Conservation (phyloP, 2,797 vertebrate genomes). For the Hoplostethus atlanticus region DNA sequence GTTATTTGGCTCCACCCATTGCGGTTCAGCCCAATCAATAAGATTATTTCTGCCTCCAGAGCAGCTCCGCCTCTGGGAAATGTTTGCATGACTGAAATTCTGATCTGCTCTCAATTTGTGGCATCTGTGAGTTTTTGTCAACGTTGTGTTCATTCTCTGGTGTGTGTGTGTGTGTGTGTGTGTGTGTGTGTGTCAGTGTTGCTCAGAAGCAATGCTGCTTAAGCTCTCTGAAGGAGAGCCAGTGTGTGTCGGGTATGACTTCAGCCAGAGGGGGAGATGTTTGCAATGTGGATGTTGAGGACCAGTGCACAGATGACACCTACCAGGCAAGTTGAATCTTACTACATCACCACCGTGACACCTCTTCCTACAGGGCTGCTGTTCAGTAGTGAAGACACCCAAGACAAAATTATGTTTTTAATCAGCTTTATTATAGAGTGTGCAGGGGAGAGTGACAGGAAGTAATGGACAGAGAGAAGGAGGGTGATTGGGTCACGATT, state of each 20-base stretch:
- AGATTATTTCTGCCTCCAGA: too few relatives aligned
- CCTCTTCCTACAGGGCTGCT: not conserved
- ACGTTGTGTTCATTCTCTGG: not conserved
- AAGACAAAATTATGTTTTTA: too few relatives aligned
- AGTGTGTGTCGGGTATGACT: slow-evolving; percentile 88
- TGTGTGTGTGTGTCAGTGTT: slow-evolving; percentile 78
- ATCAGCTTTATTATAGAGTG: not conserved
- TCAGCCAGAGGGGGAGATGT: slow-evolving; percentile 86
- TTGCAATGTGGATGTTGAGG: slow-evolving; percentile 79
- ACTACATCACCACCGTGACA: not conserved
- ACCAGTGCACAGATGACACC: slow-evolving; percentile 83
- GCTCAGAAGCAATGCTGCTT: slow-evolving; percentile 91
- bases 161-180: not conserved
- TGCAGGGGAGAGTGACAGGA: not conserved
- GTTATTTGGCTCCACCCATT: too few relatives aligned
- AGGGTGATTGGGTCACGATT: too few relatives aligned
- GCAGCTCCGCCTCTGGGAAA: too few relatives aligned
- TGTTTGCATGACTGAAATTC: too few relatives aligned
- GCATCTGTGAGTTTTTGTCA: not conserved
- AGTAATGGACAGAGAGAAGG: not conserved
- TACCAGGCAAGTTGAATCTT: slow-evolving; percentile 83
- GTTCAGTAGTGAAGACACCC: not conserved
- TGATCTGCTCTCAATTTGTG: too few relatives aligned
- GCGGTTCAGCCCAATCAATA: too few relatives aligned
- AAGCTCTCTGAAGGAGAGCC: slow-evolving; percentile 87